Conservation (phyloP, 37 sponge, comb jelly and placozoan species). For the Beroe forskalii region DNA sequence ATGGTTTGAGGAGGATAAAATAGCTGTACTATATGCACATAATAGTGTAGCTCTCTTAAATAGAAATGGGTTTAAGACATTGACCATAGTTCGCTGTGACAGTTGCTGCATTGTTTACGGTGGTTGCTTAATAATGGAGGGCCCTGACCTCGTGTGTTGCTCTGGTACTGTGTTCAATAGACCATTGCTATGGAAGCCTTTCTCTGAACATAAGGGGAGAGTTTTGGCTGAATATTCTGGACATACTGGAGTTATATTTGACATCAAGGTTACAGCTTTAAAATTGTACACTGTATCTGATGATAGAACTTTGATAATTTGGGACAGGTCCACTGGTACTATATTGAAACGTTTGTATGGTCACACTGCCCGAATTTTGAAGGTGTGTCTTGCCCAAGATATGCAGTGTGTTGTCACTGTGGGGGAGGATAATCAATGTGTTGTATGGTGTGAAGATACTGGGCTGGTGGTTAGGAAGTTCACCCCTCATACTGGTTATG, state of each 20-base stretch:
- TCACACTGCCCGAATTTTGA: slow-evolving; percentile 14
- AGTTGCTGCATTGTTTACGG: slow-evolving; percentile 55
- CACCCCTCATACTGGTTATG: slow-evolving; percentile 40
- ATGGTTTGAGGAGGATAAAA: not conserved
- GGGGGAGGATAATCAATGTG: slow-evolving; percentile 34
- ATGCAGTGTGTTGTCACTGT: not conserved
- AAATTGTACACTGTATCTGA: slow-evolving; percentile 47
- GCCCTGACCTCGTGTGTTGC: not conserved
- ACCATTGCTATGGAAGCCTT: slow-evolving; percentile 18
- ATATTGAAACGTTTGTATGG: slow-evolving; percentile 5
- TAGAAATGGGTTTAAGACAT: not conserved
- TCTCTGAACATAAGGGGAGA: not conserved
- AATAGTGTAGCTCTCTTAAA: slow-evolving; percentile 17
- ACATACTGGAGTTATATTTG: slow-evolving; percentile 48
- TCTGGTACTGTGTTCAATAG: slow-evolving; percentile 48
- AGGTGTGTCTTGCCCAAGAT: not conserved
- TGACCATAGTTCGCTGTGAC: not conserved
- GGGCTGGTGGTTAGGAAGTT: not conserved
- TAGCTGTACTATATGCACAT: slow-evolving; percentile 22
- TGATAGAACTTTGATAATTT: slow-evolving; percentile 30
- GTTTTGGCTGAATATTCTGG: not conserved
- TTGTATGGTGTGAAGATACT: slow-evolving; percentile 16
- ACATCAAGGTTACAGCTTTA: not conserved
- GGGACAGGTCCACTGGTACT: not conserved
- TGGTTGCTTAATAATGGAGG: slow-evolving; percentile 2